phyloP scores from a whole-genome alignment of 2,888 invertebrate species.

The Oxystoma pomonae region DNA sequence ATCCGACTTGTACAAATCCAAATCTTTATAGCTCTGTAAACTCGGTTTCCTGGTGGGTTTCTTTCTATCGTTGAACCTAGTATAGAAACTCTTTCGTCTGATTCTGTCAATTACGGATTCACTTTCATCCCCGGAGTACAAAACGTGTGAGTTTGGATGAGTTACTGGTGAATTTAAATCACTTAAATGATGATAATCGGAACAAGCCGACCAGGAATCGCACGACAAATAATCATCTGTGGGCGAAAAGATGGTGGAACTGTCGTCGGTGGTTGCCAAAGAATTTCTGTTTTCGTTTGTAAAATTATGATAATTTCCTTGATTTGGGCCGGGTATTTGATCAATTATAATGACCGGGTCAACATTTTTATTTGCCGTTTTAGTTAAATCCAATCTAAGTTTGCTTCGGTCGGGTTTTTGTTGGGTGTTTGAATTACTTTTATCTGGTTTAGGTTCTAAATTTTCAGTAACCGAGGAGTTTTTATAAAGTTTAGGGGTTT shows the following conservation, averaged over 20 bases:
- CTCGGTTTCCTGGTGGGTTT: slow-evolving; percentile 64
- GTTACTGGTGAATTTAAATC: slow-evolving; percentile 44
- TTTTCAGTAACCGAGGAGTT: no score
- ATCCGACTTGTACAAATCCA: slow-evolving; percentile 34
- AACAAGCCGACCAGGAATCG: slow-evolving; percentile 66
- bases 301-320: not conserved
- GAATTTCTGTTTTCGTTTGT: slow-evolving; percentile 26
- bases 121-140: slow-evolving; percentile 49
- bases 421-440: slow-evolving; percentile 20
- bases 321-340: slow-evolving; percentile 13
- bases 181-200: slow-evolving; percentile 47
- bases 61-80: slow-evolving; percentile 82
- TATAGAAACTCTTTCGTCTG: slow-evolving; percentile 83
- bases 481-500: no score
- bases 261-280: slow-evolving; percentile 41
- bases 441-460: slow-evolving; percentile 26
- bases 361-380: slow-evolving; percentile 24
- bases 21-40: slow-evolving; percentile 45
- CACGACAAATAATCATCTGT: slow-evolving; percentile 54
- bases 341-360: slow-evolving; percentile 22
- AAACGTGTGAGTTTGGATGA: slow-evolving; percentile 39
- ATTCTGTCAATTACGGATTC: slow-evolving; percentile 81
- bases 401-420: slow-evolving; percentile 46
- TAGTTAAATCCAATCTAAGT: slow-evolving; percentile 61
- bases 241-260: slow-evolving; percentile 54